Evolutionary conservation across 53 echinoderm and acorn worm genomes (phyloP).

Genomic region (Hippasteria phrygiana): DNA sequence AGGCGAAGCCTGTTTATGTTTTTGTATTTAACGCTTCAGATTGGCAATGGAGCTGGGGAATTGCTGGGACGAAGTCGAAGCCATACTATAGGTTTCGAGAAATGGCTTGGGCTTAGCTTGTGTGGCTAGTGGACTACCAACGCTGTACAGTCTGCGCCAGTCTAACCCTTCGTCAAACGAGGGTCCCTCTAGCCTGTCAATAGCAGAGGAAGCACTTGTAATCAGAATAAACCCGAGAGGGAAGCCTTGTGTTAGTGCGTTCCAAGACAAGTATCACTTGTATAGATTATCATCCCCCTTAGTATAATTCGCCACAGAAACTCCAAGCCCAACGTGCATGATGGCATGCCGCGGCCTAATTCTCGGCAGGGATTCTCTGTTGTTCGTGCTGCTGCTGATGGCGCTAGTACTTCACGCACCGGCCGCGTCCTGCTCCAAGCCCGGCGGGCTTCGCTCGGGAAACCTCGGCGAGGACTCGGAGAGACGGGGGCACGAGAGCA

Average conservation of each 20-base stretch:
- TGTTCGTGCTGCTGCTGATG: neutral
- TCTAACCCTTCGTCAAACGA: slow-evolving; percentile 6
- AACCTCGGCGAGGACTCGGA: neutral
- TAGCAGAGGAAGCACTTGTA: slow-evolving; percentile 27
- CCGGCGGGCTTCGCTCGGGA: neutral
- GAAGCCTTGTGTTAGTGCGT: slow-evolving; percentile 50
- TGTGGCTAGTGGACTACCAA: no score
- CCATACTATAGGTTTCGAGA: no score
- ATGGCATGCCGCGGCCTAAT: slow-evolving; percentile 12
- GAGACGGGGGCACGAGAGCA: neutral
- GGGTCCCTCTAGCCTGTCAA: slow-evolving; percentile 32
- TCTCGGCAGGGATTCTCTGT: neutral
- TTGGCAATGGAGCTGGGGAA: no score
- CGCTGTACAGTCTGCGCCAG: slow-evolving; percentile 20
- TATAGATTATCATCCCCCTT: neutral
- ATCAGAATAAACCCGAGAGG: slow-evolving; percentile 45
- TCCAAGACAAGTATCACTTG: slow-evolving; percentile 40
- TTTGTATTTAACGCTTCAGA: no score
- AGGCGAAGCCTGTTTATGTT: no score
- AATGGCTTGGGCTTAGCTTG: no score
- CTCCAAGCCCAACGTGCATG: neutral
- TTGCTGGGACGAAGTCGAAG: no score
- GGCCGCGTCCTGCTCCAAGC: neutral
- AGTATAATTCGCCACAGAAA: slow-evolving; percentile 31
- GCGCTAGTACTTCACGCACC: neutral